phyloP scores from a whole-genome alignment of 2,888 invertebrate species.

The Macrophya alboannulata region DNA sequence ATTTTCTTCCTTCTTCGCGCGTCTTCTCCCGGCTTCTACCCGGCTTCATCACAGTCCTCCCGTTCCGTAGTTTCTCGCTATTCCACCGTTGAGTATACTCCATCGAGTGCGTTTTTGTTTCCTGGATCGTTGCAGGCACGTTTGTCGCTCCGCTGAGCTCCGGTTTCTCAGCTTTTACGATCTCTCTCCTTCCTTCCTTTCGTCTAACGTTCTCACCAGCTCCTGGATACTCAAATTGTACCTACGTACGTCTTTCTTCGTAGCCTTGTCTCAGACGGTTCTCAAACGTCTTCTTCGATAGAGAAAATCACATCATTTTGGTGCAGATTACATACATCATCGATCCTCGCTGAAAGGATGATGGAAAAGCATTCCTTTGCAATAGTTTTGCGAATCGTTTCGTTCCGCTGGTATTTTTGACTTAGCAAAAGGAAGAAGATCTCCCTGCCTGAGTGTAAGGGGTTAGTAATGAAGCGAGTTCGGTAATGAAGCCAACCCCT shows the following conservation, averaged over 20 bases:
- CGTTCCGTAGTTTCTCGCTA: slow-evolving; percentile 19
- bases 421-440: slow-evolving; percentile 17
- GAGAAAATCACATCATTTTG: background rate
- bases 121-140: slow-evolving; percentile 66
- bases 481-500: slow-evolving; percentile 77
- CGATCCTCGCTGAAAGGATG: background rate
- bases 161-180: slow-evolving; percentile 62
- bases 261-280: background rate
- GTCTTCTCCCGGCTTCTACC: slow-evolving; percentile 50
- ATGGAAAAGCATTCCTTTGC: background rate
- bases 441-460: slow-evolving; percentile 66
- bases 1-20: slow-evolving; percentile 70
- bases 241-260: slow-evolving; percentile 2
- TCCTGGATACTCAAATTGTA: slow-evolving; percentile 34
- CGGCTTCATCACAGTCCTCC: slow-evolving; percentile 5
- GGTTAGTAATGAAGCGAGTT: slow-evolving; percentile 77
- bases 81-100: slow-evolving; percentile 29
- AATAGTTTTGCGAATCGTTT: slow-evolving; percentile 16
- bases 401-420: slow-evolving; percentile 33
- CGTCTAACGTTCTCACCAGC: slow-evolving; percentile 49
- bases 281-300: background rate
- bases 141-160: slow-evolving; percentile 70
- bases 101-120: slow-evolving; percentile 67
- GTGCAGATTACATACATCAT: background rate
- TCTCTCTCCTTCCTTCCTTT: slow-evolving; percentile 49